Percentiles rank a stretch among this genome's conserved stretches.
Conservation (phyloP, 2,113 vertebrate genomes). For the Dromaius novaehollandiae region DNA sequence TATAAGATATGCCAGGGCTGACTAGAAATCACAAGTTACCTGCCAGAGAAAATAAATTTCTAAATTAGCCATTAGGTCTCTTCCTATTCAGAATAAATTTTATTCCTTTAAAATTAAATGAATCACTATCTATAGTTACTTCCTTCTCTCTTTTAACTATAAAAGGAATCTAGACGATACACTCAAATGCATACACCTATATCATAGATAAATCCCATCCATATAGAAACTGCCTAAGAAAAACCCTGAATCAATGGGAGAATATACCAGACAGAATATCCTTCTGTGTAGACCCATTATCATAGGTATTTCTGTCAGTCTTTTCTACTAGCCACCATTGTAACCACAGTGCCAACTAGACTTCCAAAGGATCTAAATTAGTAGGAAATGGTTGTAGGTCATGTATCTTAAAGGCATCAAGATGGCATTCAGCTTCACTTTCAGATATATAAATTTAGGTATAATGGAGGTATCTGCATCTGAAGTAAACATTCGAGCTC, state of each 20-base stretch:
- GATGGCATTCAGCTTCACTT: not conserved
- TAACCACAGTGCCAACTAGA: not conserved
- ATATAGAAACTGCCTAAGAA: not conserved
- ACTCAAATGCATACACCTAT: not conserved
- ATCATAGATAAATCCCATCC: not conserved
- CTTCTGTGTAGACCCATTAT: not conserved
- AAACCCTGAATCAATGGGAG: not conserved
- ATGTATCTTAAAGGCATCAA: not conserved
- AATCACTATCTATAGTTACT: not conserved
- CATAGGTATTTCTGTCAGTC: not conserved
- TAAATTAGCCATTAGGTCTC: not conserved
- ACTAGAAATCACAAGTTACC: not conserved
- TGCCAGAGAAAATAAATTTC: not conserved
- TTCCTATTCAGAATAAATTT: not conserved
- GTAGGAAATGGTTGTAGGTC: not conserved
- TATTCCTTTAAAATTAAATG: not conserved
- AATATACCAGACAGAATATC: not conserved
- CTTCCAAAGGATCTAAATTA: not conserved
- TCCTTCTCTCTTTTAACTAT: not conserved
- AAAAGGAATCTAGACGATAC: not conserved
- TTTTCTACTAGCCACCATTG: not conserved
- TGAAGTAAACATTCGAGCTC: not conserved
- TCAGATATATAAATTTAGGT: not conserved
- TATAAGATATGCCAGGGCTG: too few relatives aligned
- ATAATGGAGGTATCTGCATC: not conserved